Evolutionary conservation across 1,140 invertebrate species (phyloP).

Genomic region (Neoseiulus cucumeris): DNA sequence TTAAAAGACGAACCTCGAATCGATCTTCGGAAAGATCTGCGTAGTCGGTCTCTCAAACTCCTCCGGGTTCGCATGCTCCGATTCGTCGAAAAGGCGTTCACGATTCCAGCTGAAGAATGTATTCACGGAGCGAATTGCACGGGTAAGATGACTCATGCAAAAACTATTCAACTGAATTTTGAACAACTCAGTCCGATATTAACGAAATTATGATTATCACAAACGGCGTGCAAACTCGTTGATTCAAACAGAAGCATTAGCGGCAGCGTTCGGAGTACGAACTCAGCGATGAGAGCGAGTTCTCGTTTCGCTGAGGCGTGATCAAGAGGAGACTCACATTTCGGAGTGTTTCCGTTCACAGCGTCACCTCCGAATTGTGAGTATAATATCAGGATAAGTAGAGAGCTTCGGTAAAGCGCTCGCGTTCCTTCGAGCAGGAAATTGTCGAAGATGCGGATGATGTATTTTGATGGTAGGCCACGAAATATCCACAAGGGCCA

Average conservation of each 20-base stretch:
- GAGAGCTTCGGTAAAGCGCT: slow-evolving; percentile 3
- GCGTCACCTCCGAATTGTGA: neutral
- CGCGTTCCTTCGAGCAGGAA: neutral
- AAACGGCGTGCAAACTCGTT: too few species aligned
- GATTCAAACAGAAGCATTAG: too few species aligned
- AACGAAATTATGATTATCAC: too few species aligned
- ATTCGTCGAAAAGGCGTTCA: too few species aligned
- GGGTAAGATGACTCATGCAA: too few species aligned
- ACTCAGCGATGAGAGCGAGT: neutral
- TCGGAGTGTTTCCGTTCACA: neutral
- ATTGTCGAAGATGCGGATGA: neutral
- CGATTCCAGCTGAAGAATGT: too few species aligned
- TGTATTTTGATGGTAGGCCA: neutral
- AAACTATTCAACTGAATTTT: too few species aligned
- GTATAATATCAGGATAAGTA: neutral
- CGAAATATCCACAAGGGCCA: slow-evolving; percentile 5
- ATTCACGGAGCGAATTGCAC: too few species aligned
- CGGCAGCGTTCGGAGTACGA: too few species aligned
- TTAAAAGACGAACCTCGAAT: neutral
- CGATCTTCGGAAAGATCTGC: neutral
- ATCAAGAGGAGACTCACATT: neutral
- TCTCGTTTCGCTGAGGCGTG: neutral
- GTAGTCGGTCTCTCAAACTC: neutral
- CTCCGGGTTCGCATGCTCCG: neutral
- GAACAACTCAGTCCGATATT: too few species aligned